Evolutionary conservation across 2,888 invertebrate genomes (phyloP).

Genomic region (Plagodis pulveraria): DNA sequence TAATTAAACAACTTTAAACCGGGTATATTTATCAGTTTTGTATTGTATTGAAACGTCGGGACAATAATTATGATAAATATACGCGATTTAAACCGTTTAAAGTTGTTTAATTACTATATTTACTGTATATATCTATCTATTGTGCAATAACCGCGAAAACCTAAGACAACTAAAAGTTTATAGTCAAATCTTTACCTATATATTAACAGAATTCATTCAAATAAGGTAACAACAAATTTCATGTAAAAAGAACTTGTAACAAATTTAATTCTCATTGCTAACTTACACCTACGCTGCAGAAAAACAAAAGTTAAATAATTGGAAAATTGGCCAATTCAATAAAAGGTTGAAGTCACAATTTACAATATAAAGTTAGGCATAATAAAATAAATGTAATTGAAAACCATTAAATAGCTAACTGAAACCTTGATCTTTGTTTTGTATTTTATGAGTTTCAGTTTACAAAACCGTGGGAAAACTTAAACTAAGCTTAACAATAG

Average conservation of each 20-base stretch:
- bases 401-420: slow-evolving; percentile 19
- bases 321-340: slow-evolving; percentile 37
- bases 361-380: slow-evolving; percentile 13
- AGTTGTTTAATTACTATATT: no score
- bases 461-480: slow-evolving; percentile 7
- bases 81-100: no score
- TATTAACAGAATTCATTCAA: no score
- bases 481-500: background rate
- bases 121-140: no score
- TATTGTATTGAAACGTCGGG: no score
- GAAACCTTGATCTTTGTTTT: slow-evolving; percentile 25
- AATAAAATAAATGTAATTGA: slow-evolving; percentile 30
- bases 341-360: slow-evolving; percentile 24
- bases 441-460: background rate
- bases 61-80: no score
- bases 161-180: no score
- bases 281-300: slow-evolving; percentile 24
- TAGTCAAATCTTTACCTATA: no score
- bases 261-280: slow-evolving; percentile 12
- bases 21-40: no score
- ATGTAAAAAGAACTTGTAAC: background rate
- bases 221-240: background rate
- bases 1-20: no score
- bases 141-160: no score
- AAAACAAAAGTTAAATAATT: slow-evolving; percentile 34